These are phyloP conservation scores for Taxidea taxus DNA, from an alignment of 2,113 vertebrate species.

Conservation along the genomic window DNA sequence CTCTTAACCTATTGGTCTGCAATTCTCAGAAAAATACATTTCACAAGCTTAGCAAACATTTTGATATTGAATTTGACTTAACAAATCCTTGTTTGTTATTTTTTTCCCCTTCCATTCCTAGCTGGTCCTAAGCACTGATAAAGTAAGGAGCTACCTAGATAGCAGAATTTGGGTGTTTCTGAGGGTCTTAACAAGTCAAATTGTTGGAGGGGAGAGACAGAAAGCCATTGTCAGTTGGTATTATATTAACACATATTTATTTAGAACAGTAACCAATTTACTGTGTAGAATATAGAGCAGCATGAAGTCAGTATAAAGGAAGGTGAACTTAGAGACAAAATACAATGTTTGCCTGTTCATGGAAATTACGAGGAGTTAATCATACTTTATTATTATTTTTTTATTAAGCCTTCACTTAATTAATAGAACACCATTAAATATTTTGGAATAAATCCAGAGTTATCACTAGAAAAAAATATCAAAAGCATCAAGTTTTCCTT, in stretches of 20 bases:
- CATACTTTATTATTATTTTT: background rate
- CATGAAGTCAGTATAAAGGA: background rate
- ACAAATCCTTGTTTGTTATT: background rate
- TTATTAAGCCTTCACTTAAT: background rate
- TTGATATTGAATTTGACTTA: background rate
- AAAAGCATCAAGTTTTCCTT: background rate
- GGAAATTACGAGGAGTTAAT: background rate
- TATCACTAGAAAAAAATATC: background rate
- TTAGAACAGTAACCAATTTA: background rate
- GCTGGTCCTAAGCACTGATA: background rate
- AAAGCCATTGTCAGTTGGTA: background rate
- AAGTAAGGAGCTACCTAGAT: background rate
- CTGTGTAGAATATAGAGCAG: background rate
- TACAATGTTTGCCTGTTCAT: background rate
- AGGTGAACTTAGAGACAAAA: background rate
- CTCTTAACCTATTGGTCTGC: background rate
- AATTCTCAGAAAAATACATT: conserved; percentile 8
- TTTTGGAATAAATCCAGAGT: background rate
- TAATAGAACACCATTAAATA: background rate
- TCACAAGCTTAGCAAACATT: background rate
- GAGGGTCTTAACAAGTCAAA: background rate
- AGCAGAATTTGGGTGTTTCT: background rate
- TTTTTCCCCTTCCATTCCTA: background rate
- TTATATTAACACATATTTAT: background rate
- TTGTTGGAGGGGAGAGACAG: background rate